Evolutionary conservation across 2,888 invertebrate species (phyloP).

Genomic region (Antheraea yamamai): DNA sequence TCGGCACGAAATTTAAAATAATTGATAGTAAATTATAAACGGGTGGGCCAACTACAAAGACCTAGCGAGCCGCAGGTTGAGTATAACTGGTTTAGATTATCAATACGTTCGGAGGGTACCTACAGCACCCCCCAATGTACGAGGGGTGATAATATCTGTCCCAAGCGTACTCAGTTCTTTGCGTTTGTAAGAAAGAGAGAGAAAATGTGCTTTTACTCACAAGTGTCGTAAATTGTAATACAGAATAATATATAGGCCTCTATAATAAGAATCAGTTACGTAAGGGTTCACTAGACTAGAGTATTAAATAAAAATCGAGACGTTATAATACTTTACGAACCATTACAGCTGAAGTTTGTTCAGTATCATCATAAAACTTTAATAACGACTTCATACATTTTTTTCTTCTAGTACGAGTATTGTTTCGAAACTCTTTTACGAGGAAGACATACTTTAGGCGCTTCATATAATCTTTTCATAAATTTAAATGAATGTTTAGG

Average conservation of each 20-base stretch:
- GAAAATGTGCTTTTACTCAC: conserved; percentile 37
- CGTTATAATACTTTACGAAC: conserved; percentile 1
- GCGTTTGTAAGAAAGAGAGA: conserved; percentile 37
- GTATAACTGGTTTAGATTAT: conserved; percentile 33
- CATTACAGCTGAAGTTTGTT: not conserved
- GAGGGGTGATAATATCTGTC: conserved; percentile 49
- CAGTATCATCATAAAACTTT: not conserved
- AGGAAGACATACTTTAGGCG: not conserved
- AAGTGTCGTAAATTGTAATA: conserved; percentile 38
- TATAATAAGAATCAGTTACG: conserved; percentile 32
- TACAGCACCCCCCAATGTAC: conserved; percentile 38
- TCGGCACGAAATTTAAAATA: no score
- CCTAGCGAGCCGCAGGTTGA: no score
- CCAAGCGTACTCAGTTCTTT: conserved; percentile 37
- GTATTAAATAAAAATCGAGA: conserved; percentile 5
- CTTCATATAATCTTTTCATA: no score
- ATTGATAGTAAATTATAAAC: no score
- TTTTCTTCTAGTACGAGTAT: not conserved
- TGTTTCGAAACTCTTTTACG: not conserved
- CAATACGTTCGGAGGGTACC: conserved; percentile 44
- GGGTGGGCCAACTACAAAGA: no score
- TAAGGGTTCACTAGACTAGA: conserved; percentile 29
- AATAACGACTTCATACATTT: not conserved
- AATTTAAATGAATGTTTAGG: not conserved
- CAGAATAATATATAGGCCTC: conserved; percentile 34